These are phyloP conservation scores for Henricia sp. DNA, from an alignment of 53 echinoderm and acorn worm species.

Conservation along the genomic window DNA sequence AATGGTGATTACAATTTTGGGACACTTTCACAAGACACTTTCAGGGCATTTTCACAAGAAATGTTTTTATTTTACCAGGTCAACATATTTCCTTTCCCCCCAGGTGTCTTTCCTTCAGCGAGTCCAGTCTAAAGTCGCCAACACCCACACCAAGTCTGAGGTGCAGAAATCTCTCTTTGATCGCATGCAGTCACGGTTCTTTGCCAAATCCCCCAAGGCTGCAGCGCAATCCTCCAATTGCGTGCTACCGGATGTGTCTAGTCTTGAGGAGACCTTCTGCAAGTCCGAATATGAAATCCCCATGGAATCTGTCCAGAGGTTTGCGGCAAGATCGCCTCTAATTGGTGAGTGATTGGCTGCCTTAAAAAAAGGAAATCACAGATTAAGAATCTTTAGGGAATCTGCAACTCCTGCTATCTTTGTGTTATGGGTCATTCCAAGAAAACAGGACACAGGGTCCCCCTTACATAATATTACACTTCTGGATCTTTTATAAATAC, in stretches of 20 bases:
- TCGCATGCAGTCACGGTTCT: conserved; percentile 63
- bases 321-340: conserved; percentile 57
- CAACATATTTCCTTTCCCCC: neutral
- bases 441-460: too few relatives aligned
- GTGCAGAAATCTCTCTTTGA: conserved; percentile 60
- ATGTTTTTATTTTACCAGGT: too few relatives aligned
- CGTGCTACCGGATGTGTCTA: conserved; percentile 60
- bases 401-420: too few relatives aligned
- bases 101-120: conserved; percentile 53
- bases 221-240: conserved; percentile 30
- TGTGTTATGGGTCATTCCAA: too few relatives aligned
- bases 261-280: conserved; percentile 39
- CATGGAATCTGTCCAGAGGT: conserved; percentile 60
- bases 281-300: conserved; percentile 73
- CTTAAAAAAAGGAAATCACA: neutral
- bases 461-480: too few relatives aligned
- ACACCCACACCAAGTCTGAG: conserved; percentile 40
- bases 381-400: too few relatives aligned
- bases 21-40: too few relatives aligned
- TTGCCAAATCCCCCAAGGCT: conserved; percentile 33
- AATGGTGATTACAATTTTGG: too few relatives aligned
- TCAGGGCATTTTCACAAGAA: too few relatives aligned
- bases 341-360: conserved; percentile 25
- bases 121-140: conserved; percentile 36
- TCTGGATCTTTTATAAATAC: too few relatives aligned